A percentile compares a stretch with the other conserved stretches of the same genome.
These are phyloP conservation scores for Setophaga petechia DNA, from an alignment of 2,113 vertebrate genomes.

Conservation along the genomic window DNA sequence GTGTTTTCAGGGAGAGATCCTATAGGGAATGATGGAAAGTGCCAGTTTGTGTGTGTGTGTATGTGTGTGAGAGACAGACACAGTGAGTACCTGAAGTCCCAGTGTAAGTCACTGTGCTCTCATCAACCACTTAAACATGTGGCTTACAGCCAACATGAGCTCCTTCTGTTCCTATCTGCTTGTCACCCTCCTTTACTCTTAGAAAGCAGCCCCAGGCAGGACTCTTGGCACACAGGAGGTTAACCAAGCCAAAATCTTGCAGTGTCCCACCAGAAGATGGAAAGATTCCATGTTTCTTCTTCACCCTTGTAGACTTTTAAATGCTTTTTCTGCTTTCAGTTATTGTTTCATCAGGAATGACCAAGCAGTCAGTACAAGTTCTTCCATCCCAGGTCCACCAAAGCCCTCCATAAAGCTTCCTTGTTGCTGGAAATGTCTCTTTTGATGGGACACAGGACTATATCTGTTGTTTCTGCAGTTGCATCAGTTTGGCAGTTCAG, in stretches of 20 bases:
- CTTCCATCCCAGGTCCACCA: not conserved
- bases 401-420: not conserved
- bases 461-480: slow-evolving; percentile 35
- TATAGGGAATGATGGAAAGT: not conserved
- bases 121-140: not conserved
- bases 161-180: not conserved
- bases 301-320: not conserved
- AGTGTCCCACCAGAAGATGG: not conserved
- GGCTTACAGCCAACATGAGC: not conserved
- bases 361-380: not conserved
- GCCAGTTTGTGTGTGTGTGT: not conserved
- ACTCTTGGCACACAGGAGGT: not conserved
- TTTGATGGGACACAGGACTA: slow-evolving; percentile 35
- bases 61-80: not conserved
- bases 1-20: not conserved
- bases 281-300: not conserved
- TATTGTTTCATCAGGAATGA: not conserved
- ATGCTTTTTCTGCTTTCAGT: slow-evolving; percentile 33
- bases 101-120: not conserved
- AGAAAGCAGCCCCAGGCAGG: not conserved
- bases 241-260: not conserved
- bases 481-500: slow-evolving; percentile 40
- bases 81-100: not conserved
- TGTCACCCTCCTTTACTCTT: not conserved
- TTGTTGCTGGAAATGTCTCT: not conserved